These are phyloP conservation scores for Zeugodacus cucurbitae DNA, from an alignment of 1,140 invertebrate genomes.

Conservation along the genomic window DNA sequence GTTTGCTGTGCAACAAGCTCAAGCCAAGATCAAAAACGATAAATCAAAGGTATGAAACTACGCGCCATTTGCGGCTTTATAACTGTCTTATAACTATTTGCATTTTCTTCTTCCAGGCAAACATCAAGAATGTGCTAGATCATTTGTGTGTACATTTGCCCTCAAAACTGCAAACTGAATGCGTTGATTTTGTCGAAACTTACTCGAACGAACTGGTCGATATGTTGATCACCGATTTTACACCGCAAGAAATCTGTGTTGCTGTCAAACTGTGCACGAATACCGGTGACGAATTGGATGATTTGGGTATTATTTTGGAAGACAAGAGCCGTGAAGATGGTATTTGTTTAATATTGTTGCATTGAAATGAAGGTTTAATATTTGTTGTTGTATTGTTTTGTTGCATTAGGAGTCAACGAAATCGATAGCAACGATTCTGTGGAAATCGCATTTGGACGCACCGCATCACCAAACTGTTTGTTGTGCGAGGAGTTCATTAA, in stretches of 20 bases:
- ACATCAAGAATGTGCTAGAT: slow-evolving; percentile 77
- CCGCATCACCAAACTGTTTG: slow-evolving; percentile 54
- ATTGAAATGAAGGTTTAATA: not conserved
- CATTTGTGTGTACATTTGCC: slow-evolving; percentile 79
- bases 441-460: slow-evolving; percentile 58
- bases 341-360: not conserved
- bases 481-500: slow-evolving; percentile 60
- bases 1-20: slow-evolving; percentile 77
- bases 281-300: slow-evolving; percentile 55
- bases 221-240: slow-evolving; percentile 80
- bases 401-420: slow-evolving; percentile 47
- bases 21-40: slow-evolving; percentile 58
- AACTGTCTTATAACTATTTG: not conserved
- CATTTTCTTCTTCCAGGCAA: slow-evolving; percentile 65
- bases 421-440: slow-evolving; percentile 52
- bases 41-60: slow-evolving; percentile 54
- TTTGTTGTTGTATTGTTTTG: not conserved
- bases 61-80: not conserved
- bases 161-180: slow-evolving; percentile 72
- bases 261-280: slow-evolving; percentile 77
- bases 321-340: slow-evolving; percentile 52
- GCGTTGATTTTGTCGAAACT: slow-evolving; percentile 79
- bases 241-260: slow-evolving; percentile 81
- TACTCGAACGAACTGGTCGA: slow-evolving; percentile 82
- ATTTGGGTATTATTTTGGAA: slow-evolving; percentile 52